Conservation (phyloP, 2,797 vertebrate species). For the Eidolon dupreanum region DNA sequence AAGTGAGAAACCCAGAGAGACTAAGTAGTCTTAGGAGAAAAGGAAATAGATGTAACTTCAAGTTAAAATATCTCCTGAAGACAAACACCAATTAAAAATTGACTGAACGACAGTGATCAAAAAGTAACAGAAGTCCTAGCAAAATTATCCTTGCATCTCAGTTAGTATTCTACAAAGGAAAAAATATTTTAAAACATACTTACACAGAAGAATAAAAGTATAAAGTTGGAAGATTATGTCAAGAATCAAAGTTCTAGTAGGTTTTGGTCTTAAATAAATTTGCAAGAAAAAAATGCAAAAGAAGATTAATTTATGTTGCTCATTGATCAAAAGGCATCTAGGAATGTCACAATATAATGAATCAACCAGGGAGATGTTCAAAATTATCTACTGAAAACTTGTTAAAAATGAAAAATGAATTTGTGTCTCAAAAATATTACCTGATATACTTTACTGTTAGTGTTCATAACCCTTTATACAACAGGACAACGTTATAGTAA, state of each 20-base stretch:
- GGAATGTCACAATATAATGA: not conserved
- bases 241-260: constrained; percentile 19
- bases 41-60: constrained; percentile 5
- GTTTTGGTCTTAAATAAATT: constrained; percentile 19
- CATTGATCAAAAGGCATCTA: constrained; percentile 20
- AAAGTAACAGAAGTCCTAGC: constrained; percentile 12
- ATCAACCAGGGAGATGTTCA: not conserved
- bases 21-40: constrained; percentile 21
- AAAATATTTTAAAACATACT: constrained; percentile 37
- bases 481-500: not conserved
- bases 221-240: not conserved
- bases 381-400: constrained; percentile 26
- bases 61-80: constrained; percentile 43
- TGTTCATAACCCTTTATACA: not conserved
- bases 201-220: constrained; percentile 34
- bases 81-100: constrained; percentile 10
- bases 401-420: not conserved
- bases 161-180: not conserved
- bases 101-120: not conserved
- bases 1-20: constrained; percentile 26
- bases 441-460: not conserved
- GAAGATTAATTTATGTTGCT: constrained; percentile 25
- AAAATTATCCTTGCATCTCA: not conserved
- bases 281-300: not conserved
- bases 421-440: not conserved